Evolutionary conservation across 2,113 vertebrate species (phyloP), one percentile per base, ranked within the genome.

Genomic region (Heterocephalus glaber): DNA sequence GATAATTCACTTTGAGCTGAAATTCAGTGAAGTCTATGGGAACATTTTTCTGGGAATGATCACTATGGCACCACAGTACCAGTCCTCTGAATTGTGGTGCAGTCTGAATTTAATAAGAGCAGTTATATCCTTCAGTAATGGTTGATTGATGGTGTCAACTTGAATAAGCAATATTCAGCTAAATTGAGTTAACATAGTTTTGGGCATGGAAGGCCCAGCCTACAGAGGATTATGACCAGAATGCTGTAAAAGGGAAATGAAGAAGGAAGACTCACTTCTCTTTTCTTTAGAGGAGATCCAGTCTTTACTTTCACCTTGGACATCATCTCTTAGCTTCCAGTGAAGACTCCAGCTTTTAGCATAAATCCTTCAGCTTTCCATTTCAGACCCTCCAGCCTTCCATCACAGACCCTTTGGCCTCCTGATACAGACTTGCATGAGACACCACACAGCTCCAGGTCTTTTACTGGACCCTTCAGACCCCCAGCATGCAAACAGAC

Each of bases 1-100:
- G 82, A 58, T 19, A 70, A 22, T 96, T 92, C 44, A 76, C 4
- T 90, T 95, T 89, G 49, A 82, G 7, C 49, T 81, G 70, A 93
- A 93, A 66, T 17, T 33, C 13, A 3, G 16, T 24, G 93, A 5
- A n/a, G 44, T 81, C 60, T 81, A 54, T 41, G 12, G n/a, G 77
- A 58, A 84, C n/a, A 79, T 30, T 90, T 89, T 89, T 74, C 81
- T 86, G 22, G 66, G 35, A 70, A 86, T 77, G 14, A 41, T 72
- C 41, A 86, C 56, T 38, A 44, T 35, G 4, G 26, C 56, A 22
- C 49, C 77, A 52, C 3, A 38, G 7, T 28, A 80, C 20, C 74
- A 76, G 6, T 30, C n/a, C n/a, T 88, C 60, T 49, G 8, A 65
- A 68, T 38, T 72, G 20, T 84, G 28, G 56, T 88, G 16, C 3